Evolutionary conservation across 1,140 invertebrate species (phyloP).

Genomic region (Papilio glaucus): DNA sequence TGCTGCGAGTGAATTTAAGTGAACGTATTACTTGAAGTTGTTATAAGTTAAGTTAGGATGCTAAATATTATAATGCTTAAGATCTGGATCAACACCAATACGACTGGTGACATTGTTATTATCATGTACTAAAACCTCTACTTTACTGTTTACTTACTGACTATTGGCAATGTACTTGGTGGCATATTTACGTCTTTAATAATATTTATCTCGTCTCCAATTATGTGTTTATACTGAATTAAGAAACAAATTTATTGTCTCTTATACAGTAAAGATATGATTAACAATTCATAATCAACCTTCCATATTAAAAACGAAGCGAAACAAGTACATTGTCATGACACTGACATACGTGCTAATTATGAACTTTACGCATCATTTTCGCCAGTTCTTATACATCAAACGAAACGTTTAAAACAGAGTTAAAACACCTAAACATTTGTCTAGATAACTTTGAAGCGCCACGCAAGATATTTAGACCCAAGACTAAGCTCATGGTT

Average conservation of each 20-base stretch:
- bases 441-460: slow-evolving; percentile 52
- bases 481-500: slow-evolving; percentile 62
- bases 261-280: too few species aligned
- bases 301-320: not conserved
- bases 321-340: not conserved
- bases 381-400: not conserved
- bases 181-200: not conserved
- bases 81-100: slow-evolving; percentile 15
- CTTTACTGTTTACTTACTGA: not conserved
- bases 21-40: not conserved
- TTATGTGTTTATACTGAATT: too few species aligned
- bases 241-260: too few species aligned
- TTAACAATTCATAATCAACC: too few species aligned
- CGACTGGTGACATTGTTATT: slow-evolving; percentile 32
- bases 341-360: too few species aligned
- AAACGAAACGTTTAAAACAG: not conserved
- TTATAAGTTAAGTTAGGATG: not conserved
- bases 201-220: not conserved
- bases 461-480: slow-evolving; percentile 59
- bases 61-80: not conserved
- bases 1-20: not conserved
- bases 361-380: too few species aligned
- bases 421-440: slow-evolving; percentile 37
- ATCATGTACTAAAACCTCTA: not conserved
- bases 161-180: not conserved